A percentile compares a stretch with the other conserved stretches of the same genome.
Conservation (phyloP, 1,140 invertebrate species). For the Zaprionus taronus region DNA sequence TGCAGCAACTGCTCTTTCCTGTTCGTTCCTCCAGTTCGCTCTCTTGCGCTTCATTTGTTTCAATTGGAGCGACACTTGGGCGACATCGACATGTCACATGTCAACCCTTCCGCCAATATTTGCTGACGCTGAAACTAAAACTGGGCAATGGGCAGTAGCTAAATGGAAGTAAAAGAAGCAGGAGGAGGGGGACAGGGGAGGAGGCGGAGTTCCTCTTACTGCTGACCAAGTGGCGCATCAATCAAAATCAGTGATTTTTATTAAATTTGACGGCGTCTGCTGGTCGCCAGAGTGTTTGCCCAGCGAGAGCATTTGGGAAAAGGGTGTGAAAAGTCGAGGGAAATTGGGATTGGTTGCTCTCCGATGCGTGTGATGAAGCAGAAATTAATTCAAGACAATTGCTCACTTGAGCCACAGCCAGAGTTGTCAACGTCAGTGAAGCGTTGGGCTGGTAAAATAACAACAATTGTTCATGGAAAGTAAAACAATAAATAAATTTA, state of each 20-base stretch:
- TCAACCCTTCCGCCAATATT: conserved; percentile 79
- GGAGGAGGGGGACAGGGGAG: no score
- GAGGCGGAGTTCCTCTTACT: conserved; percentile 17
- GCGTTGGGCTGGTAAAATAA: not conserved
- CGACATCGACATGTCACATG: conserved; percentile 73
- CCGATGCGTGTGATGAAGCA: conserved; percentile 53
- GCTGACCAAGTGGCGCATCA: conserved; percentile 77
- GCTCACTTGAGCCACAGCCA: conserved; percentile 61
- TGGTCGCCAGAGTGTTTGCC: conserved; percentile 70
- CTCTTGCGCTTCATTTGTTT: conserved; percentile 76
- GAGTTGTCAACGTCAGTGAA: not conserved
- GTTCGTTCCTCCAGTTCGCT: conserved; percentile 42
- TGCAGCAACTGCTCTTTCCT: conserved; percentile 74
- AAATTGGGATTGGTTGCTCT: conserved; percentile 10
- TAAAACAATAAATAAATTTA: no score
- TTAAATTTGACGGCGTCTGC: conserved; percentile 84
- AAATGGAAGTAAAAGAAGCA: conserved; percentile 4
- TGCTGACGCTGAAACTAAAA: conserved; percentile 52
- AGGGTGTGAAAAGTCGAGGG: conserved; percentile 57
- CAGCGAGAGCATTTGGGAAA: conserved; percentile 20
- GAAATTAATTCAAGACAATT: conserved; percentile 83
- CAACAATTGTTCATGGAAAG: not conserved
- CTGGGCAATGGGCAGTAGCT: conserved; percentile 25
- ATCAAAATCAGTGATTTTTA: conserved; percentile 84
- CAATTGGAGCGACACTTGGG: conserved; percentile 78